Base-by-base conservation (phyloP, 2,888 invertebrate species). In the Lasioglossum vierecki region DNA sequence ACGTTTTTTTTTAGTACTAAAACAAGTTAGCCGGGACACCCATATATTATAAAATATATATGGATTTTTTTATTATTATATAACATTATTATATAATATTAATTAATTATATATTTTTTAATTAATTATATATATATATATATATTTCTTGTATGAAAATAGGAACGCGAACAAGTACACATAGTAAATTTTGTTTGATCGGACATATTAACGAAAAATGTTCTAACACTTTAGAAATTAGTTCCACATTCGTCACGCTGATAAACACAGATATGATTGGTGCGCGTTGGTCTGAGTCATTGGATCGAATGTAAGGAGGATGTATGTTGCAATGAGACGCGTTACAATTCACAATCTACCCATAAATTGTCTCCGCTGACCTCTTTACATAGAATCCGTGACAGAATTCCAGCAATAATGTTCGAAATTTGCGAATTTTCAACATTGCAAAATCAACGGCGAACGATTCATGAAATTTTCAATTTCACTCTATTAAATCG, bases 201-300 rank as follows among this genome's bases (percentile, higher is more conserved):
- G 41, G 13, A n/a, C 39, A n/a, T 13, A n/a, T 70, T 5, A 41
- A 70, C 39, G 22, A 22, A 39, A 68, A 22, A 68, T 70, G 22
- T 30, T 71, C 57, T 49, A 76, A 26, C 60, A 68, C 41, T 71
- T 13, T 26, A 79, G 22, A 30, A 30, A 18, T 84, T 70, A 63
- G 74, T 77, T 63, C 72, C 72, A n/a, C 75, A 72, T 77, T 76
- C 80, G 82, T 86, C 86, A 82, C 80, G 39, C 85, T 72, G 85
- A 86, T 85, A 86, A 85, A 82, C 22, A 70, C 71, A 76, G 85
- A 86, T 86, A 86, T 49, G 85, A 80, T 71, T 82, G 41, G 60
- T 18, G 82, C 66, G 68, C 63, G 22, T 30, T 46, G 22, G 79
- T 60, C 77, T 86, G 85, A 86, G 78, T 86, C 86, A 86, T 82